Conservation (phyloP, 2,797 vertebrate genomes). For the Distichodus sexfasciatus region DNA sequence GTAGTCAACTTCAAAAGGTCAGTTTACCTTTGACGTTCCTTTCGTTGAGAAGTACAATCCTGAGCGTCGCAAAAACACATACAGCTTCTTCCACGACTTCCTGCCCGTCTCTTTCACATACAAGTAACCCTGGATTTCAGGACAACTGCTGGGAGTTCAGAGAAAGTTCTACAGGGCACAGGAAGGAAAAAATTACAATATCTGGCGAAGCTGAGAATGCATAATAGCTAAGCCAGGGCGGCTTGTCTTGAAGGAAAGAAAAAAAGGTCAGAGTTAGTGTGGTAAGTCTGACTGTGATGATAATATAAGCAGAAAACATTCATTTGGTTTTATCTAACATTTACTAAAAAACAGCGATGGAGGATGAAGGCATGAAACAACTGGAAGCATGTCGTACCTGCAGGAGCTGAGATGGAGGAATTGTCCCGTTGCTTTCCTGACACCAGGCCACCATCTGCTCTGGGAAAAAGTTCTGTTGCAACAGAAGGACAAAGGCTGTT, state of each 20-base stretch:
- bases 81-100: constrained; percentile 95
- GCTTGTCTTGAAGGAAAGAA: no score
- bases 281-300: no score
- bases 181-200: neutral
- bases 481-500: constrained; percentile 7
- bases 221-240: neutral
- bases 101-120: constrained; percentile 90
- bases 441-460: constrained; percentile 98
- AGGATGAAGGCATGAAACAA: neutral
- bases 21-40: constrained; percentile 90
- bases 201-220: neutral
- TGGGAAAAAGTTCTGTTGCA: constrained; percentile 94
- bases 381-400: constrained; percentile 74
- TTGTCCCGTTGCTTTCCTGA: constrained; percentile 90
- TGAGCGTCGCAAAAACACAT: constrained; percentile 90
- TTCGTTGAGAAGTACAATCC: constrained; percentile 96
- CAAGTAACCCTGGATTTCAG: constrained; percentile 94
- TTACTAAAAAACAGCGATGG: neutral
- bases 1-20: no score
- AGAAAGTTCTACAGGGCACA: constrained; percentile 82
- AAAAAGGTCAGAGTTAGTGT: no score
- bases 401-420: constrained; percentile 90
- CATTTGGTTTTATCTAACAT: no score
- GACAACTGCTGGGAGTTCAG: constrained; percentile 92
- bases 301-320: no score